These are phyloP conservation scores for Semnopithecus entellus DNA, from an alignment of 2,113 vertebrate species.

Conservation along the genomic window DNA sequence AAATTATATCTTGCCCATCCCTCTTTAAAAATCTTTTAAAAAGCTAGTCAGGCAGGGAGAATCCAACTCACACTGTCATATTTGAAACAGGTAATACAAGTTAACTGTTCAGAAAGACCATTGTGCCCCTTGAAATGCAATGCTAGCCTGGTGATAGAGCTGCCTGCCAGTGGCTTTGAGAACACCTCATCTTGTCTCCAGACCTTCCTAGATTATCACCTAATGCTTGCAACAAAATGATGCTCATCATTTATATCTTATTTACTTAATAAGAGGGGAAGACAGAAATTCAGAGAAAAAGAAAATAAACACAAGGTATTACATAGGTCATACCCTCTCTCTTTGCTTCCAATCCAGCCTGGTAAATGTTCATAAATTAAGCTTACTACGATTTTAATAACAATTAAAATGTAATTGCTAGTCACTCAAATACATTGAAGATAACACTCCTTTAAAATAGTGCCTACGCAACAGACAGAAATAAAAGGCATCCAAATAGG, in stretches of 20 bases:
- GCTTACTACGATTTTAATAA: not conserved
- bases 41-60: not conserved
- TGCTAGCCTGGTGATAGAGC: no score
- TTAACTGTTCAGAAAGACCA: not conserved
- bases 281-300: not conserved
- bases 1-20: not conserved
- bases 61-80: no score
- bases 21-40: not conserved
- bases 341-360: not conserved
- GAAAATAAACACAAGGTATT: not conserved
- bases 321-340: not conserved
- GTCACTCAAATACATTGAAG: not conserved
- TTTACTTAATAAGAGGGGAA: not conserved
- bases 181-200: not conserved
- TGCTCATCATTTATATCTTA: not conserved
- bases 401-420: not conserved
- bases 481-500: no score
- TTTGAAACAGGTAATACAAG: not conserved
- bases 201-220: not conserved
- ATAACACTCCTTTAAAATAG: not conserved
- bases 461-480: not conserved
- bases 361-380: not conserved
- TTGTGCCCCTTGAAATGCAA: not conserved
- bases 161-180: no score
- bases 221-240: not conserved